Percentiles rank a stretch among this genome's conserved stretches.
These are phyloP conservation scores for Cherax destructor DNA, from an alignment of 1,140 invertebrate genomes.

Conservation along the genomic window DNA sequence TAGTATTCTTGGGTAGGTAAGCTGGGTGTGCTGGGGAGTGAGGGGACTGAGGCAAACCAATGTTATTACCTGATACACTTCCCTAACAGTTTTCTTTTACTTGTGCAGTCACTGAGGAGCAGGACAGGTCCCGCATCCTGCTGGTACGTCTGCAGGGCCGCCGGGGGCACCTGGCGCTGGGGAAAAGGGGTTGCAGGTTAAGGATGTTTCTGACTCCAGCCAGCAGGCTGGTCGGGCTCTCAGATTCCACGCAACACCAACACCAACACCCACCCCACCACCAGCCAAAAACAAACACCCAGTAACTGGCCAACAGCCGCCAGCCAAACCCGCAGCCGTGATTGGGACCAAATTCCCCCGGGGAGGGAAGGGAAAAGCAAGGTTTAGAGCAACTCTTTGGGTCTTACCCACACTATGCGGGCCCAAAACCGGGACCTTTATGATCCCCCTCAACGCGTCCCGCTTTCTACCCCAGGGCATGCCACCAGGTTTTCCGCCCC, in stretches of 20 bases:
- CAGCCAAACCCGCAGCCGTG: slow-evolving; percentile 96
- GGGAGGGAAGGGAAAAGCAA: slow-evolving; percentile 91
- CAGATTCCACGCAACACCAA: not conserved
- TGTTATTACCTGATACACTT: too few species aligned
- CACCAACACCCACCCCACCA: slow-evolving; percentile 3
- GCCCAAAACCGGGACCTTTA: slow-evolving; percentile 93
- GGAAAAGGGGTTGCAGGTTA: slow-evolving; percentile 96
- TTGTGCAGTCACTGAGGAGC: slow-evolving; percentile 91
- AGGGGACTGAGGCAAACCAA: too few species aligned
- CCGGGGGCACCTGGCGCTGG: slow-evolving; percentile 92
- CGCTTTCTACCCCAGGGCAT: slow-evolving; percentile 73
- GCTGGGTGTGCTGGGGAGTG: too few species aligned
- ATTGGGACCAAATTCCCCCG: slow-evolving; percentile 97
- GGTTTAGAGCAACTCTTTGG: slow-evolving; percentile 94
- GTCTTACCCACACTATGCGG: slow-evolving; percentile 93
- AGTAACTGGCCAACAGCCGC: slow-evolving; percentile 82
- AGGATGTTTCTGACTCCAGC: slow-evolving; percentile 85
- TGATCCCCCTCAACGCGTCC: slow-evolving; percentile 72
- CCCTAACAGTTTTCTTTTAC: too few species aligned
- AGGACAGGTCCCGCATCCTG: slow-evolving; percentile 96
- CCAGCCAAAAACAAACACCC: slow-evolving; percentile 23
- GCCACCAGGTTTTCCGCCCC: too few species aligned
- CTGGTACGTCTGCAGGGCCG: slow-evolving; percentile 90
- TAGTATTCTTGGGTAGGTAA: too few species aligned
- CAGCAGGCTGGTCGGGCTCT: not conserved